phyloP scores from a whole-genome alignment of 2,797 vertebrate genomes.

The Anas georgica region DNA sequence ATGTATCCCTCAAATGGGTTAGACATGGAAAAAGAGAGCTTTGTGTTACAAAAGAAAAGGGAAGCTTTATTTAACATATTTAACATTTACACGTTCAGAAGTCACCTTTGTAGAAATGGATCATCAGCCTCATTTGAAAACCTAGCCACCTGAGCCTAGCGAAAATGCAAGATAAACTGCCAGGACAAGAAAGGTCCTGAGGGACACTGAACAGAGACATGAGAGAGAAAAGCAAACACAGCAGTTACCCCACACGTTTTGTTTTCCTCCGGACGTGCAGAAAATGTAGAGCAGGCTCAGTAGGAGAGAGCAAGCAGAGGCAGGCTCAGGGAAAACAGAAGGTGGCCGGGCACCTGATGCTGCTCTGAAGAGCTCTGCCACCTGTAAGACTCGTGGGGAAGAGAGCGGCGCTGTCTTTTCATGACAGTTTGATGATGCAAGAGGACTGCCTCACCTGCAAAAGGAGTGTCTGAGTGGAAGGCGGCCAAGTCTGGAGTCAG shows the following conservation, averaged over 20 bases:
- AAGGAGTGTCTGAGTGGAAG: not conserved
- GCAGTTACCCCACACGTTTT: not conserved
- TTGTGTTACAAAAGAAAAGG: not conserved
- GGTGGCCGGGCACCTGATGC: not conserved
- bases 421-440: not conserved
- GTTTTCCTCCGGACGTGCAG: not conserved
- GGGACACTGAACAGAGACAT: not conserved
- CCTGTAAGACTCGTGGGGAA: not conserved
- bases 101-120: not conserved
- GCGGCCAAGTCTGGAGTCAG: not conserved
- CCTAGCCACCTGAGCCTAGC: not conserved
- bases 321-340: not conserved
- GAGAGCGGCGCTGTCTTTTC: not conserved
- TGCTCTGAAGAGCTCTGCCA: not conserved
- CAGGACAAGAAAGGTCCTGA: not conserved
- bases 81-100: not conserved
- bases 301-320: not conserved
- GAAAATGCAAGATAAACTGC: not conserved
- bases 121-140: not conserved
- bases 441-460: not conserved
- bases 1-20: rapidly evolving
- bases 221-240: not conserved
- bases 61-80: not conserved
- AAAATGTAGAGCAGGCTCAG: not conserved
- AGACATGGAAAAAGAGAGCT: not conserved